Evolutionary conservation across 2,113 vertebrate genomes (phyloP).

Genomic region (Eubucco bourcierii): DNA sequence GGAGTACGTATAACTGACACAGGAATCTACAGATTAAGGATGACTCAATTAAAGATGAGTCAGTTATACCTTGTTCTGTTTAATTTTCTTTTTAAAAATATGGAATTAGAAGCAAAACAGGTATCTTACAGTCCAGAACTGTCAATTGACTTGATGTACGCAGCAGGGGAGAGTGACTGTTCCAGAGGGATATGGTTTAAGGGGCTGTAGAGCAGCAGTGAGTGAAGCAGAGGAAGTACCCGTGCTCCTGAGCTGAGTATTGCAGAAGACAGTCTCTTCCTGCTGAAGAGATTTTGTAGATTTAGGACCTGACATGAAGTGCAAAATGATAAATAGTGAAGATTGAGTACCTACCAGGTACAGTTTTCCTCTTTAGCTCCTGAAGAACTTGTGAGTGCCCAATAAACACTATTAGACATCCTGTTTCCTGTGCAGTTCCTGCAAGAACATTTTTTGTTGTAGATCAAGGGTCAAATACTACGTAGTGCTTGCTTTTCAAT

Average conservation of each 20-base stretch:
- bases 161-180: neutral
- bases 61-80: neutral
- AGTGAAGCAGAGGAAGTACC: neutral
- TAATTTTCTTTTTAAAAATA: neutral
- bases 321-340: neutral
- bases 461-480: neutral
- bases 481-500: neutral
- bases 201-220: neutral
- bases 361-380: conserved; percentile 28
- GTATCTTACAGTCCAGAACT: neutral
- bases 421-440: neutral
- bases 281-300: neutral
- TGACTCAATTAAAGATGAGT: conserved; percentile 31
- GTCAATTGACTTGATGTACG: neutral
- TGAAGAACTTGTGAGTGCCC: conserved; percentile 19
- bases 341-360: neutral
- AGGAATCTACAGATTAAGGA: neutral
- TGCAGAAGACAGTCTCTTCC: neutral
- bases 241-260: neutral
- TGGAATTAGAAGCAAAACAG: neutral
- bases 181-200: neutral
- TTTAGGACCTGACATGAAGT: neutral
- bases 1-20: neutral
- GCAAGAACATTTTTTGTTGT: neutral
- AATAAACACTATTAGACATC: conserved; percentile 13